Evolutionary conservation across 2,797 vertebrate genomes (phyloP), one percentile per base, ranked within the genome.

Genomic region (Sebastes dallii): DNA sequence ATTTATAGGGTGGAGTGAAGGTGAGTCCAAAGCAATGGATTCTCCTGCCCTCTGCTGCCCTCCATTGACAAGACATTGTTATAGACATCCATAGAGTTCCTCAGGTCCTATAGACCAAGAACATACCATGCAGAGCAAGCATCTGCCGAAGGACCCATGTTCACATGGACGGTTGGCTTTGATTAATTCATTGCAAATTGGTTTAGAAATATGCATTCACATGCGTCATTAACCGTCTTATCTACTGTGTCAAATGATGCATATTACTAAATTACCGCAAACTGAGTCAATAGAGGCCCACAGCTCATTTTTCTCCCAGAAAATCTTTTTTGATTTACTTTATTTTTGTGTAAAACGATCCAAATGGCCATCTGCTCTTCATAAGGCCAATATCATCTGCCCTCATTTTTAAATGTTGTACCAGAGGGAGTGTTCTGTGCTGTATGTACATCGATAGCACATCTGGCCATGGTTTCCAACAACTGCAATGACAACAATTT

Each of bases 1-100:
- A 83, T 82, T 86, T 85, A 78, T 84, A 89, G 8, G 54, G 50
- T 8, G 27, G 14, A 46, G 11, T 9, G 16, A 32, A 18, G 46
- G 24, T 10, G 3, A 8, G 36, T 72, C 8, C 25, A n/a, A 0
- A 42, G 10, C 5, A 5, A 5, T 27, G 16, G 27, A n/a, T 24
- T 52, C 39, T 25, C 7, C 72, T 18, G 64, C 30, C 10, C 30
- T 67, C 16, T 75, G 72, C 80, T 66, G 75, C 82, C 89, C 84
- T 77, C 89, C 84, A 56, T 67, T 72, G 89, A 52, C 20, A 18
- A 32, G 3, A 66, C 27, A 5, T 5, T 6, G 9, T 16, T 13
- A 56, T 3, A 5, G 9, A 8, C 4, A 11, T 18, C 6, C 29
- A 34, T 2, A 54, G 4, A 25, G 12, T 11, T 30, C n/a, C 39